Conservation (phyloP, 2,888 invertebrate species). For the Hydrotaea diabolus region DNA sequence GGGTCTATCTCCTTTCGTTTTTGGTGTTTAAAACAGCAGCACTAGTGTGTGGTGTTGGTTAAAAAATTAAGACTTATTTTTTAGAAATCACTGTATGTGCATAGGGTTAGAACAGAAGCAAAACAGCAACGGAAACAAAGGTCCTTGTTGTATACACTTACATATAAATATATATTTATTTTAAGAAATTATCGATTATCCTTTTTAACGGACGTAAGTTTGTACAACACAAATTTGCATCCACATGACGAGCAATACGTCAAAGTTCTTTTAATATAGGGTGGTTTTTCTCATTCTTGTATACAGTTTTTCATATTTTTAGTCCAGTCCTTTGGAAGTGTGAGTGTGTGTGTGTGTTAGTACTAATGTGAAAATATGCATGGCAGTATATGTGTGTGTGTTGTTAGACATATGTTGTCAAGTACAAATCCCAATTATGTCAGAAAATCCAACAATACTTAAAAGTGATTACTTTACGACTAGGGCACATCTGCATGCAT, state of each 20-base stretch:
- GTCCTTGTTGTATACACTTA: slow-evolving; percentile 26
- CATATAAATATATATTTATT: too few species aligned
- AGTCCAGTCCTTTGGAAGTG: slow-evolving; percentile 18
- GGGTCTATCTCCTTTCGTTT: too few species aligned
- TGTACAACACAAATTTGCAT: background rate
- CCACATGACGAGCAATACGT: background rate
- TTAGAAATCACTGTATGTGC: background rate
- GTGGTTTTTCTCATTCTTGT: slow-evolving; percentile 25
- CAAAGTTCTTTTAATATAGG: background rate
- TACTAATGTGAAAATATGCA: too few species aligned
- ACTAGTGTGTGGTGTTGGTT: too few species aligned
- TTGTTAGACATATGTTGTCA: slow-evolving; percentile 51
- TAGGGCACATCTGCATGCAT: background rate
- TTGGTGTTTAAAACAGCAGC: too few species aligned
- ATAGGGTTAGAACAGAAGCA: background rate
- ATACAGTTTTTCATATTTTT: slow-evolving; percentile 20
- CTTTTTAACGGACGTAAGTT: background rate
- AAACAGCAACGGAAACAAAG: background rate
- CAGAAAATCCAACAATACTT: slow-evolving; percentile 41
- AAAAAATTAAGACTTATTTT: too few species aligned
- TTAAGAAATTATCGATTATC: slow-evolving; percentile 63
- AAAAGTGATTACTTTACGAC: slow-evolving; percentile 40
- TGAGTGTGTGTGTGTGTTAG: slow-evolving; percentile 16
- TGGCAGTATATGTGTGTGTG: background rate
- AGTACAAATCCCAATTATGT: slow-evolving; percentile 55